Conservation (phyloP, 2,113 vertebrate genomes). For the Engystomops pustulosus region DNA sequence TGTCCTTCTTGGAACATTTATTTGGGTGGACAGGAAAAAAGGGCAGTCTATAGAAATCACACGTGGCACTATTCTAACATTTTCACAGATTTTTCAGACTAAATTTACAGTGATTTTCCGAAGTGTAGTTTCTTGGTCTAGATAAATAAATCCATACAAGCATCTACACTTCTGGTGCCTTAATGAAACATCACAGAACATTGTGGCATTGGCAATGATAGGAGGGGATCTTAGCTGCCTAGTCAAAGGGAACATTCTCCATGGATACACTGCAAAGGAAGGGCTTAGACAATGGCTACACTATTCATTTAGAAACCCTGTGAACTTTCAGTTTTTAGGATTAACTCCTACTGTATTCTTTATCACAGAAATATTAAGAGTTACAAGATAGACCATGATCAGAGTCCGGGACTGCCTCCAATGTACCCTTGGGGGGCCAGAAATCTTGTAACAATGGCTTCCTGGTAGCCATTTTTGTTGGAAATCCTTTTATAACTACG, state of each 20-base stretch:
- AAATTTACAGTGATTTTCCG: background rate
- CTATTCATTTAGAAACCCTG: background rate
- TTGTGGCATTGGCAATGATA: constrained; percentile 10
- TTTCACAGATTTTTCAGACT: no score
- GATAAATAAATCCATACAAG: background rate
- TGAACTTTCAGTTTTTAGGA: background rate
- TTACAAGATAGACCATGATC: no score
- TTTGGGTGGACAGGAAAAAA: no score
- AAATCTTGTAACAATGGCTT: no score
- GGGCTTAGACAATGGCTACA: background rate
- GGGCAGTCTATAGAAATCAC: no score
- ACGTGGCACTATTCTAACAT: no score
- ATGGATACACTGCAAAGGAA: constrained; percentile 15
- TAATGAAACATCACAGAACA: constrained; percentile 17
- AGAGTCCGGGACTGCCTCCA: no score
- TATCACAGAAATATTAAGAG: no score
- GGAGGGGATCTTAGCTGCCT: background rate
- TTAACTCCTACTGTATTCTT: background rate
- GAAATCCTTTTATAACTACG: no score
- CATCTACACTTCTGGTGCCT: background rate
- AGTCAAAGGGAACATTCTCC: constrained; percentile 17
- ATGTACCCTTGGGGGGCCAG: no score
- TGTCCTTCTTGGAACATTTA: no score
- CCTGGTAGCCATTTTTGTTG: no score
- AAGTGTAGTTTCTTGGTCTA: background rate